These are phyloP conservation scores for Pollimyrus isidori DNA, from an alignment of 2,113 vertebrate species.

Conservation along the genomic window DNA sequence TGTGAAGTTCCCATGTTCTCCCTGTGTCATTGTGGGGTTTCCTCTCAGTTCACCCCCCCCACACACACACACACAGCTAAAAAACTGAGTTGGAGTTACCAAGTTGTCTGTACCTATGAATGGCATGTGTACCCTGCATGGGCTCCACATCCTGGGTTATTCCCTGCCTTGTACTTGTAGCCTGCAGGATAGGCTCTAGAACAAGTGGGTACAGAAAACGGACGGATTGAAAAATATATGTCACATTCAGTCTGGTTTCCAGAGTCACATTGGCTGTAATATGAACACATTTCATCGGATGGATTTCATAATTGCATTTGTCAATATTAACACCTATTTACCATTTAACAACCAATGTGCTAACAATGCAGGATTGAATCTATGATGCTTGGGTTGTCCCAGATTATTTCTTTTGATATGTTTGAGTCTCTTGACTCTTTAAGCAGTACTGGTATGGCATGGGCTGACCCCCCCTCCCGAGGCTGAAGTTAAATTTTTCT, in stretches of 20 bases:
- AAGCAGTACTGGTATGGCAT: neutral
- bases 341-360: neutral
- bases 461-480: neutral
- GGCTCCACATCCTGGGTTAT: neutral
- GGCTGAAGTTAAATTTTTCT: slow-evolving; percentile 44
- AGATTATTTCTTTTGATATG: neutral
- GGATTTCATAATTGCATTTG: neutral
- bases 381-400: neutral
- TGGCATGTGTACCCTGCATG: neutral
- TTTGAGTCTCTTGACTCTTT: neutral
- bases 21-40: neutral
- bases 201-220: neutral
- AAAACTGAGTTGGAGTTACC: neutral
- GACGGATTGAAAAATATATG: neutral
- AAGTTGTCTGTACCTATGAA: neutral
- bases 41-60: neutral
- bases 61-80: neutral
- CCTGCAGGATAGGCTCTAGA: neutral
- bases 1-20: neutral
- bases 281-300: neutral
- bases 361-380: neutral
- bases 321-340: neutral
- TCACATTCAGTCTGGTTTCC: neutral
- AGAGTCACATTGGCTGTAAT: neutral
- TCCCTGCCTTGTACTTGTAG: neutral